Percentiles rank a stretch among this genome's conserved stretches.
These are phyloP conservation scores for Vulpes lagopus DNA, from an alignment of 2,113 vertebrate species.

Conservation along the genomic window DNA sequence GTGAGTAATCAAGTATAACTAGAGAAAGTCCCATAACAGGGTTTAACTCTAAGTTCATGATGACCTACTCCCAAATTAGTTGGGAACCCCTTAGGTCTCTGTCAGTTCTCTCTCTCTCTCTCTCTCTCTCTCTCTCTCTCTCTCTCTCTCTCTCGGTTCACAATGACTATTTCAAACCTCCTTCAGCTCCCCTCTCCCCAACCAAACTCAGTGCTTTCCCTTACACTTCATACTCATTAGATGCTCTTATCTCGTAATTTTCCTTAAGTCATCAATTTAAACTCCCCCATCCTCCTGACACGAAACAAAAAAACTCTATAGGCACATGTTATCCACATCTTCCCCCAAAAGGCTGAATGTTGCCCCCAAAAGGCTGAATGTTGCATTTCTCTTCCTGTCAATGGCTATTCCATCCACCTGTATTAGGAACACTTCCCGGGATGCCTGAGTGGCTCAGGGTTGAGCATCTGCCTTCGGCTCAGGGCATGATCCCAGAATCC, in stretches of 20 bases:
- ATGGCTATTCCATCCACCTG: not conserved
- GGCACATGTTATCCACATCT: not conserved
- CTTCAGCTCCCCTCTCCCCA: too few relatives aligned
- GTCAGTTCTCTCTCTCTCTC: not conserved
- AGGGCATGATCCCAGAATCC: too few relatives aligned
- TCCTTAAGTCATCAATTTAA: not conserved
- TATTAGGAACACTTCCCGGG: not conserved
- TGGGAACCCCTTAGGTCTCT: not conserved
- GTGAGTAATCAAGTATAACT: not conserved
- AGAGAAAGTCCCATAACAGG: slow-evolving; percentile 11
- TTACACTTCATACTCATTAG: not conserved
- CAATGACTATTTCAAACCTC: not conserved
- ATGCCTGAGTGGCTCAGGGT: too few relatives aligned
- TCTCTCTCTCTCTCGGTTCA: not conserved
- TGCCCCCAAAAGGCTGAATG: not conserved
- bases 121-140: too few relatives aligned
- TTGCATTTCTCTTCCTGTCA: not conserved
- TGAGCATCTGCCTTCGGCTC: too few relatives aligned
- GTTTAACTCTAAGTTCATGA: slow-evolving; percentile 21
- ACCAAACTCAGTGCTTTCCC: not conserved
- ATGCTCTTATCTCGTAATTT: not conserved
- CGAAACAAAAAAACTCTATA: not conserved
- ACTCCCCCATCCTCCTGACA: not conserved
- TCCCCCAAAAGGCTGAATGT: not conserved
- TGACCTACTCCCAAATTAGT: not conserved